Evolutionary conservation across 2,113 vertebrate species (phyloP).

Genomic region (Dipodomys spectabilis): DNA sequence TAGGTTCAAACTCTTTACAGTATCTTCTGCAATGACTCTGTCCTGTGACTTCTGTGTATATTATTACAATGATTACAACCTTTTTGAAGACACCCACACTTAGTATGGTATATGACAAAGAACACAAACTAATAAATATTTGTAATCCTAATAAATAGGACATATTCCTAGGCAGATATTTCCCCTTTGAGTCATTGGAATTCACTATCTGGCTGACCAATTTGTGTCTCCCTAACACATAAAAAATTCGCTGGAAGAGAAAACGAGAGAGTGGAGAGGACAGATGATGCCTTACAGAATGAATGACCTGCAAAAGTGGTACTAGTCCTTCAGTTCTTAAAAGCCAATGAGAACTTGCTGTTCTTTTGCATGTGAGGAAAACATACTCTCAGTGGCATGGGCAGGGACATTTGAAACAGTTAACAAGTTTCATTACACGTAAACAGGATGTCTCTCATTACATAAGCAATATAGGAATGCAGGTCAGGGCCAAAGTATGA

Average conservation of each 20-base stretch:
- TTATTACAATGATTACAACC: not conserved
- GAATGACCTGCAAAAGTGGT: not conserved
- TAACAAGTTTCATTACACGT: not conserved
- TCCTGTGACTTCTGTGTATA: no score
- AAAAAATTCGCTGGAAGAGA: not conserved
- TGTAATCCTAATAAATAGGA: not conserved
- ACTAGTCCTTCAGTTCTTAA: not conserved
- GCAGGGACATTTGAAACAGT: not conserved
- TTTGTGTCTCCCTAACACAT: not conserved
- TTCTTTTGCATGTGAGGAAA: not conserved
- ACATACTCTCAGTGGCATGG: not conserved
- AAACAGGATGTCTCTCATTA: not conserved
- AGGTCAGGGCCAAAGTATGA: no score
- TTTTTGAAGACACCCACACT: not conserved
- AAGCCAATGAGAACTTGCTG: not conserved
- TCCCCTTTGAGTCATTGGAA: conserved; percentile 17
- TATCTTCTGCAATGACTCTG: not conserved
- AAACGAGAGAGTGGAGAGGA: not conserved
- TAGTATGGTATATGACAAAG: not conserved
- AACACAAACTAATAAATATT: not conserved
- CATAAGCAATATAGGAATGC: fast-evolving
- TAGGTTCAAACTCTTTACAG: not conserved
- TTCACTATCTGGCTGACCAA: conserved; percentile 12
- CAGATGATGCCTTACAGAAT: not conserved
- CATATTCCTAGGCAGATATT: not conserved